Evolutionary conservation across 2,113 vertebrate species (phyloP).

Genomic region (Pantherophis guttatus): DNA sequence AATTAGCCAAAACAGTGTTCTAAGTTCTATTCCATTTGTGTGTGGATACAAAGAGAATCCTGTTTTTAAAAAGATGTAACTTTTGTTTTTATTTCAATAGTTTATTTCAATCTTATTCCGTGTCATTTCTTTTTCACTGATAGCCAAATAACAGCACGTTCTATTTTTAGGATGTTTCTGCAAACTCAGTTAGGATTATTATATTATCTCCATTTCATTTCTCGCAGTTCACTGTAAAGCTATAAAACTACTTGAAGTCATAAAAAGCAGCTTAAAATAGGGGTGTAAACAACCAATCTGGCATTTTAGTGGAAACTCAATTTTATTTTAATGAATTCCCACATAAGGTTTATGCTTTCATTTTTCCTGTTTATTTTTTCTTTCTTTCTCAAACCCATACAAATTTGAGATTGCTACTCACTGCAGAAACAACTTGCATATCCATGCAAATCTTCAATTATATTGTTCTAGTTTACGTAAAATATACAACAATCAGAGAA

Average conservation of each 20-base stretch:
- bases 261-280: slow-evolving; percentile 13
- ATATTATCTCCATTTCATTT: slow-evolving; percentile 30
- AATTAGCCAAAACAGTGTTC: slow-evolving; percentile 12
- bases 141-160: not conserved
- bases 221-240: slow-evolving; percentile 15
- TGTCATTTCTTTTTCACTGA: not conserved
- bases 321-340: not conserved
- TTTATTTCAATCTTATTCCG: not conserved
- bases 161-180: slow-evolving; percentile 23
- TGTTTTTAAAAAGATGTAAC: not conserved
- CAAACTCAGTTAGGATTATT: slow-evolving; percentile 20
- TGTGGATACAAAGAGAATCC: not conserved
- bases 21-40: not conserved
- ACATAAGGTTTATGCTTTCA: not conserved
- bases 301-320: not conserved
- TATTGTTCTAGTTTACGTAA: not conserved
- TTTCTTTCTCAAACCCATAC: not conserved
- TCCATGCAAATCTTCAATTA: not conserved
- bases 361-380: not conserved
- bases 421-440: not conserved
- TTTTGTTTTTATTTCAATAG: not conserved
- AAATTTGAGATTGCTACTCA: not conserved
- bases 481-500: not conserved
- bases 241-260: slow-evolving; percentile 25
- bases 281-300: not conserved